These are phyloP conservation scores for Ips typographus DNA, from an alignment of 1,140 invertebrate species.

Conservation along the genomic window DNA sequence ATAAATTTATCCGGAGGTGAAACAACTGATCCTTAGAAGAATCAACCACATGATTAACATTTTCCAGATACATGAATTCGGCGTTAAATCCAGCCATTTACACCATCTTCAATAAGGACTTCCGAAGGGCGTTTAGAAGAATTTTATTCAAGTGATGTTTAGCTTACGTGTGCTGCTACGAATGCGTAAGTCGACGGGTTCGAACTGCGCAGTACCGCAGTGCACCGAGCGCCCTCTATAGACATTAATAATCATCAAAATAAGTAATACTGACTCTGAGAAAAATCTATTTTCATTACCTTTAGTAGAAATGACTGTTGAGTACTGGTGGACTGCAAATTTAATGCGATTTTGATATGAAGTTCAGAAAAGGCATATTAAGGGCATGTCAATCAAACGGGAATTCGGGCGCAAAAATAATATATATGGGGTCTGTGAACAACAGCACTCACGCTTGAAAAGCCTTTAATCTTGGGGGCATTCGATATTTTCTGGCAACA, in stretches of 20 bases:
- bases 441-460: constrained; percentile 17
- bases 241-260: constrained; percentile 41
- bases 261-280: constrained; percentile 15
- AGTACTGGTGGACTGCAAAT: background rate
- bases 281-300: constrained; percentile 33
- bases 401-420: constrained; percentile 20
- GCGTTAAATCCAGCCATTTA: constrained; percentile 98
- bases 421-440: constrained; percentile 15
- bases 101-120: constrained; percentile 99
- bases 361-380: constrained; percentile 17
- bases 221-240: constrained; percentile 57
- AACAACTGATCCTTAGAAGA: background rate
- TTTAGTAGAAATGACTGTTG: background rate
- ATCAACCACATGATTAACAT: background rate
- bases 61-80: constrained; percentile 86
- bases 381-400: constrained; percentile 20
- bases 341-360: constrained; percentile 16
- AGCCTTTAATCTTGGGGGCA: constrained; percentile 7
- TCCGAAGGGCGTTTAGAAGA: constrained; percentile 90
- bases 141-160: constrained; percentile 93
- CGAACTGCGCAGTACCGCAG: constrained; percentile 60
- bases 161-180: constrained; percentile 72
- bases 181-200: constrained; percentile 62
- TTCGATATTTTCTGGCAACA: constrained; percentile 8
- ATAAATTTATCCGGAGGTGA: background rate